Percentiles rank a stretch among this genome's conserved stretches.
These are phyloP conservation scores for Peromyscus leucopus DNA, from an alignment of 2,113 vertebrate species.

Conservation along the genomic window DNA sequence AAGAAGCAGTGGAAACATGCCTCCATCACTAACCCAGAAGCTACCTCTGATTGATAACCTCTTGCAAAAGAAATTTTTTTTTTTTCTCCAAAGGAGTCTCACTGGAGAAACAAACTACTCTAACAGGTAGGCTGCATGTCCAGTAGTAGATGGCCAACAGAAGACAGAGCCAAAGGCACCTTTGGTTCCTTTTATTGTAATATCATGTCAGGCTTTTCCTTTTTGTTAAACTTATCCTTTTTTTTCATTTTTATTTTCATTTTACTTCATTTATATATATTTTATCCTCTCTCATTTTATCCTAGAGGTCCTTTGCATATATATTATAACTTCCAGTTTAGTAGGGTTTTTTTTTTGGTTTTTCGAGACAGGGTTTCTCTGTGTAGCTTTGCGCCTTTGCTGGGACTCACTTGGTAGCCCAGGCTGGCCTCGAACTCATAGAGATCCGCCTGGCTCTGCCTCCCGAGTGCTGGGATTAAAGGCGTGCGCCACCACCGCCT, in stretches of 20 bases:
- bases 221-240: background rate
- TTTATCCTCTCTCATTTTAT: background rate
- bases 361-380: too few species aligned
- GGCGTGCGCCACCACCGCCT: too few species aligned
- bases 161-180: background rate
- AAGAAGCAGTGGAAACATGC: background rate
- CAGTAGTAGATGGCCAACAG: background rate
- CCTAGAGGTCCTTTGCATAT: background rate
- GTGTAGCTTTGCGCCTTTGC: too few species aligned
- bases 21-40: background rate
- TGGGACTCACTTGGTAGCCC: too few species aligned
- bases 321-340: background rate
- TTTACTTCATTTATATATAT: background rate
- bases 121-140: background rate
- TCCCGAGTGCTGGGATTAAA: too few species aligned
- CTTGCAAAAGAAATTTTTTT: background rate
- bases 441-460: too few species aligned
- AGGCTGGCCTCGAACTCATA: too few species aligned
- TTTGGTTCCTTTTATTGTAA: background rate
- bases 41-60: background rate
- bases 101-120: background rate
- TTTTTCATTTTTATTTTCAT: background rate
- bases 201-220: background rate
- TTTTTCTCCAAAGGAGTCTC: background rate
- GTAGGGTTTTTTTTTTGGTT: too few species aligned